phyloP scores from a whole-genome alignment of 2,797 vertebrate species.

The Pipistrellus pipistrellus region DNA sequence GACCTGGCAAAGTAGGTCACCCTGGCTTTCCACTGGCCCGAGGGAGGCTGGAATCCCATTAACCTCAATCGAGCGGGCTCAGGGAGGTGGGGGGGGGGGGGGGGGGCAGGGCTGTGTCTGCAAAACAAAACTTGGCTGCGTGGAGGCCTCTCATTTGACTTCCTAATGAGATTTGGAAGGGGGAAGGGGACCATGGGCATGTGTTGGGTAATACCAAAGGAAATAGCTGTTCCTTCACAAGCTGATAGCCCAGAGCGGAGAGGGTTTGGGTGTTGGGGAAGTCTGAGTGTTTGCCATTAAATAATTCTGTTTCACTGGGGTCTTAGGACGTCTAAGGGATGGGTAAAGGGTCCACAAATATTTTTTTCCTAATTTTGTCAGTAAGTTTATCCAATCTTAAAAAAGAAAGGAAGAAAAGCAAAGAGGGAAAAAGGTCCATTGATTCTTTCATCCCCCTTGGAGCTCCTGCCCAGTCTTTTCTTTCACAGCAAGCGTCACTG shows the following conservation, averaged over 20 bases:
- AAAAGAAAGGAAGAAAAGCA: not conserved
- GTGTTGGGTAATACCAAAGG: slow-evolving; percentile 72
- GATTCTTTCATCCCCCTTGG: not conserved
- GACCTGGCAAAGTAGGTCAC: slow-evolving; percentile 77
- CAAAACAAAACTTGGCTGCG: slow-evolving; percentile 74
- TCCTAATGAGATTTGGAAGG: slow-evolving; percentile 74
- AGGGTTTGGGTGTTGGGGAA: slow-evolving; percentile 29
- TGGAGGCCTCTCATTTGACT: slow-evolving; percentile 66
- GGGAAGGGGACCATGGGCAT: slow-evolving; percentile 31
- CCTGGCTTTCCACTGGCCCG: slow-evolving; percentile 72
- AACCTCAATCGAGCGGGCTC: slow-evolving; percentile 72
- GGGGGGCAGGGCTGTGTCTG: slow-evolving; percentile 42
- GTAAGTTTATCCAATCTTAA: not conserved
- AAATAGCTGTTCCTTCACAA: slow-evolving; percentile 60
- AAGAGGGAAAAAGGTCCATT: not conserved
- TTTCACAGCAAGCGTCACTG: not conserved
- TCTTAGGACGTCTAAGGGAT: not conserved
- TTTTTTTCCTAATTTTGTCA: slow-evolving; percentile 21
- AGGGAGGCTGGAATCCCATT: slow-evolving; percentile 70
- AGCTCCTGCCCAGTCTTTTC: not conserved
- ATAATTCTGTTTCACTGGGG: slow-evolving; percentile 38
- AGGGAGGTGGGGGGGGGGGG: slow-evolving; percentile 59
- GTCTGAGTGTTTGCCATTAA: slow-evolving; percentile 11
- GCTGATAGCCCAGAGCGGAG: not conserved
- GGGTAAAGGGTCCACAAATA: not conserved